phyloP scores from a whole-genome alignment of 2,888 invertebrate genomes.

The Ichneumoninae sp. region DNA sequence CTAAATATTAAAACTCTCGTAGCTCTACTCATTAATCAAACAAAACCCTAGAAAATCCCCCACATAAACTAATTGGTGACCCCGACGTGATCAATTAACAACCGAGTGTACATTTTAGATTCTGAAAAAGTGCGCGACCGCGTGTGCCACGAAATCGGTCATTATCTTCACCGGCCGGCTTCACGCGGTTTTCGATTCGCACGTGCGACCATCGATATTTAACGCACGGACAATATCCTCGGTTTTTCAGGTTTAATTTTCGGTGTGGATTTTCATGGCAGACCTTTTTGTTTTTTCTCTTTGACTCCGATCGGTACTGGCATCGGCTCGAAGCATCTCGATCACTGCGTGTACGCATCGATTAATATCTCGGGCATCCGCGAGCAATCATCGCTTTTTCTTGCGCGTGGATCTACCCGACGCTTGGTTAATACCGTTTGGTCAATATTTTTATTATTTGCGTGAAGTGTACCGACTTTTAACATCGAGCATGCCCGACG shows the following conservation, averaged over 20 bases:
- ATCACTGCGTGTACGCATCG: background rate
- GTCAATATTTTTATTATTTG: background rate
- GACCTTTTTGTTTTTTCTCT: background rate
- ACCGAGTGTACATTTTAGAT: background rate
- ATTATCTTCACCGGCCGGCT: background rate
- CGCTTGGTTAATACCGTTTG: background rate
- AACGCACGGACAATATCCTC: background rate
- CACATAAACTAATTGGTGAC: background rate
- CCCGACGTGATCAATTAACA: background rate
- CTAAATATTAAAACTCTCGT: background rate
- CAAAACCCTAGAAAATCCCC: background rate
- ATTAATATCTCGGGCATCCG: background rate
- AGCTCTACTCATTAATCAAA: background rate
- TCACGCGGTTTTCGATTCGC: background rate
- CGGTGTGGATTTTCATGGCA: background rate
- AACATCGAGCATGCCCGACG: background rate
- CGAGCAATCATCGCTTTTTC: constrained; percentile 1
- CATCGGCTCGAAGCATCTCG: background rate
- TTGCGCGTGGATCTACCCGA: background rate
- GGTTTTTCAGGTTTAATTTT: background rate
- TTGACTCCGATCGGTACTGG: background rate
- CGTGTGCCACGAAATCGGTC: background rate
- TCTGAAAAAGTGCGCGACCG: background rate
- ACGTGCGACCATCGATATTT: background rate
- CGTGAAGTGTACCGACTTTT: background rate